These are phyloP conservation scores for Pelochelys cantorii DNA, from an alignment of 2,797 vertebrate species.

Conservation along the genomic window DNA sequence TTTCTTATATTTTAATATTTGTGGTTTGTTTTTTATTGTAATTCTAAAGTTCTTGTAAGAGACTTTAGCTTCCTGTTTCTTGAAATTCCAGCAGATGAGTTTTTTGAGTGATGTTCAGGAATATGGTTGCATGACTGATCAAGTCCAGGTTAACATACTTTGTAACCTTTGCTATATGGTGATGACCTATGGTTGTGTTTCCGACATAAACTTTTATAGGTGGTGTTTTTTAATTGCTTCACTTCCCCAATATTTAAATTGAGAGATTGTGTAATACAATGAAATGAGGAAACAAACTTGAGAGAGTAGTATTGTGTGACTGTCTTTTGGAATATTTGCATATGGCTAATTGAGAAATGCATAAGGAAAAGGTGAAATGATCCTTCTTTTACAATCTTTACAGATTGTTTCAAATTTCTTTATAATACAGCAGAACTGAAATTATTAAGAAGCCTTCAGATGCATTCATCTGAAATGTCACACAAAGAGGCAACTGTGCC, in stretches of 20 bases:
- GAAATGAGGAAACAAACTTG: not conserved
- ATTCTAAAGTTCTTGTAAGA: not conserved
- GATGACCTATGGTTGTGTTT: not conserved
- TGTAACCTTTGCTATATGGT: not conserved
- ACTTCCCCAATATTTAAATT: not conserved
- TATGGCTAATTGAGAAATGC: not conserved
- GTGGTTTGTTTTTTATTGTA: not conserved
- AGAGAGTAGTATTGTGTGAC: not conserved
- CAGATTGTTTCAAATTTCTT: not conserved
- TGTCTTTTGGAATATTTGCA: not conserved
- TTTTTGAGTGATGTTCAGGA: not conserved
- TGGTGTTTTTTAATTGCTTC: not conserved
- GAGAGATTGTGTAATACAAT: not conserved
- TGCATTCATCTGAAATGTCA: not conserved
- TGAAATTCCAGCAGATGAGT: not conserved
- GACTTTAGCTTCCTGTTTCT: not conserved
- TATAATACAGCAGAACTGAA: not conserved
- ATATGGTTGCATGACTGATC: not conserved
- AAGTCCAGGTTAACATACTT: not conserved
- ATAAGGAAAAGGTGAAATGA: not conserved
- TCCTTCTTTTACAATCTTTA: not conserved
- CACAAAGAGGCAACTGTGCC: not conserved
- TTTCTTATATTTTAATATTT: not conserved
- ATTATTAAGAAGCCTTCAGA: not conserved
- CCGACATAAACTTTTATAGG: not conserved